These are phyloP conservation scores for Oegoconia quadripuncta DNA, from an alignment of 2,888 invertebrate species.

Conservation along the genomic window DNA sequence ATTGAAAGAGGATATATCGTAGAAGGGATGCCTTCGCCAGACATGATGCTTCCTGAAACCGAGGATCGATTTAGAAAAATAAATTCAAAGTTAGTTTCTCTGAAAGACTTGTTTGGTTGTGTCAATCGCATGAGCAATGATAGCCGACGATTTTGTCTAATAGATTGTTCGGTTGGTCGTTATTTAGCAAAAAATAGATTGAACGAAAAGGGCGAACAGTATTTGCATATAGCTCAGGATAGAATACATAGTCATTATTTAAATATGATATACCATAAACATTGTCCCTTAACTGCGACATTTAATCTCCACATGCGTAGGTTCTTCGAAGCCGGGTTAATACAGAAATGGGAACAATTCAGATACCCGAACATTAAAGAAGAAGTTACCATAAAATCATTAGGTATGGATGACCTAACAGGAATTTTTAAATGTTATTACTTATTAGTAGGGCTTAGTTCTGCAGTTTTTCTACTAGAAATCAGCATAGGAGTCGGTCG, in stretches of 20 bases:
- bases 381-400: slow-evolving; percentile 46
- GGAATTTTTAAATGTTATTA: slow-evolving; percentile 52
- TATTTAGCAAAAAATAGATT: slow-evolving; percentile 52
- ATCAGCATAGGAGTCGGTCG: slow-evolving; percentile 22
- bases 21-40: slow-evolving; percentile 66
- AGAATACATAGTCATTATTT: slow-evolving; percentile 64
- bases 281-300: slow-evolving; percentile 51
- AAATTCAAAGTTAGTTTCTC: slow-evolving; percentile 49
- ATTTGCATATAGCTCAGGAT: slow-evolving; percentile 59
- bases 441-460: slow-evolving; percentile 31
- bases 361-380: slow-evolving; percentile 54
- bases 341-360: slow-evolving; percentile 67
- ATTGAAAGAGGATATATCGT: slow-evolving; percentile 57
- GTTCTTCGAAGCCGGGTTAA: slow-evolving; percentile 59
- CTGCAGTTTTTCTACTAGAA: slow-evolving; percentile 48
- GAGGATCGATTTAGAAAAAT: slow-evolving; percentile 51
- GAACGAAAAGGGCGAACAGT: slow-evolving; percentile 59
- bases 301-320: slow-evolving; percentile 48
- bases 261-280: slow-evolving; percentile 45
- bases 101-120: slow-evolving; percentile 46
- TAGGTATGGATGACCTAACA: slow-evolving; percentile 47
- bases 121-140: slow-evolving; percentile 46
- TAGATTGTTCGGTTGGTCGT: slow-evolving; percentile 62
- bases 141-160: slow-evolving; percentile 53
- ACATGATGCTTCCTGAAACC: slow-evolving; percentile 55